These are phyloP conservation scores for Xylocampa areola DNA, from an alignment of 2,888 invertebrate genomes.

Conservation along the genomic window DNA sequence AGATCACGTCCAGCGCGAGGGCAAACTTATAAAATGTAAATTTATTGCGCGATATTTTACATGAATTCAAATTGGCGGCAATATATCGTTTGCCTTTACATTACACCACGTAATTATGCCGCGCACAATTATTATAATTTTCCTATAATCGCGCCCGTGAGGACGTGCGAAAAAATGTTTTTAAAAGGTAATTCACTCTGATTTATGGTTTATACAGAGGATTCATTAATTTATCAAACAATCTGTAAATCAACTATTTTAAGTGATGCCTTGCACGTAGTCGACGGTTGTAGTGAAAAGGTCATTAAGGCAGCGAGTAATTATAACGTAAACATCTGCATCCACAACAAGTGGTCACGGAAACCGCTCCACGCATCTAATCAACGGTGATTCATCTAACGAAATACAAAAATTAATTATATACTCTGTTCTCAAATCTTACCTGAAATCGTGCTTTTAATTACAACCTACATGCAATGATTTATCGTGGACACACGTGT, in stretches of 20 bases:
- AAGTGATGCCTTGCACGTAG: slow-evolving; percentile 58
- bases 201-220: slow-evolving; percentile 78
- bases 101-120: slow-evolving; percentile 87
- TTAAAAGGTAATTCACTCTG: slow-evolving; percentile 78
- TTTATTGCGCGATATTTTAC: slow-evolving; percentile 88
- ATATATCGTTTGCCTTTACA: slow-evolving; percentile 81
- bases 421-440: slow-evolving; percentile 81
- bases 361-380: slow-evolving; percentile 77
- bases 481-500: slow-evolving; percentile 82
- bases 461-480: slow-evolving; percentile 81
- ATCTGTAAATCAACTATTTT: slow-evolving; percentile 62
- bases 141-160: slow-evolving; percentile 86
- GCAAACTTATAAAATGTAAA: slow-evolving; percentile 88
- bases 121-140: slow-evolving; percentile 89
- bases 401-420: slow-evolving; percentile 87
- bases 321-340: slow-evolving; percentile 87
- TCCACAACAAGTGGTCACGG: slow-evolving; percentile 76
- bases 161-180: slow-evolving; percentile 88
- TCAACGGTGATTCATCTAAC: slow-evolving; percentile 88
- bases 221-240: slow-evolving; percentile 73
- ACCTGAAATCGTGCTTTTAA: slow-evolving; percentile 86
- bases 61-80: slow-evolving; percentile 87
- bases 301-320: slow-evolving; percentile 81
- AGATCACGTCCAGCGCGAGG: slow-evolving; percentile 75
- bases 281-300: slow-evolving; percentile 74